phyloP scores from a whole-genome alignment of 2,113 vertebrate species.

The Parus major region DNA sequence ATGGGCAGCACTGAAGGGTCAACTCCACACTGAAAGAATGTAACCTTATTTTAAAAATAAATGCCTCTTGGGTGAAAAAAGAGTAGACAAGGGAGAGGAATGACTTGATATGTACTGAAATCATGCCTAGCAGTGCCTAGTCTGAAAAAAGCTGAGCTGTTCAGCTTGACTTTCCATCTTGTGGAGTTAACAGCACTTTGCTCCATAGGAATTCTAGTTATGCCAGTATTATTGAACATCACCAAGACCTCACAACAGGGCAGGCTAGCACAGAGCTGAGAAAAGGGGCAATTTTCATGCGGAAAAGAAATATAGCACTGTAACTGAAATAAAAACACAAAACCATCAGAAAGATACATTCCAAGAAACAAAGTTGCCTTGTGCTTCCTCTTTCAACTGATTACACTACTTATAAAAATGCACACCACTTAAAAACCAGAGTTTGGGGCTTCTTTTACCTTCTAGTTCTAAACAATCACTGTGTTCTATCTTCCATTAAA shows the following conservation, averaged over 20 bases:
- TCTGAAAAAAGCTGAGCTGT: background rate
- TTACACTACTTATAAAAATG: background rate
- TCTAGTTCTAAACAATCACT: background rate
- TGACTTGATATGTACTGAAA: background rate
- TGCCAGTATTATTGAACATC: background rate
- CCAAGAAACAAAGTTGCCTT: background rate
- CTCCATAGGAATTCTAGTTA: background rate
- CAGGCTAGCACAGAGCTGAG: background rate
- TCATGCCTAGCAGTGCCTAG: background rate
- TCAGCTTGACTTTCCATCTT: background rate
- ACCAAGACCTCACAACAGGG: background rate
- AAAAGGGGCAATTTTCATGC: background rate
- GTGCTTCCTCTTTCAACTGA: background rate
- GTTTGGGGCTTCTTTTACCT: background rate
- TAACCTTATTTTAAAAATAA: slow-evolving; percentile 61
- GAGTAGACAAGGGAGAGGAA: background rate
- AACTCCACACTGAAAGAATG: slow-evolving; percentile 36
- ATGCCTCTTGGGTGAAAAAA: background rate
- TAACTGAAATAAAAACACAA: background rate
- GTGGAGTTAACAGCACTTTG: background rate
- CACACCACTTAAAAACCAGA: background rate
- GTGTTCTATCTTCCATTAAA: background rate
- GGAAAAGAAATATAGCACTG: background rate
- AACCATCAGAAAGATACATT: background rate
- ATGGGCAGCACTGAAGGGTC: background rate